Base-by-base conservation (phyloP, 2,113 vertebrate genomes). In the Tachycineta bicolor region DNA sequence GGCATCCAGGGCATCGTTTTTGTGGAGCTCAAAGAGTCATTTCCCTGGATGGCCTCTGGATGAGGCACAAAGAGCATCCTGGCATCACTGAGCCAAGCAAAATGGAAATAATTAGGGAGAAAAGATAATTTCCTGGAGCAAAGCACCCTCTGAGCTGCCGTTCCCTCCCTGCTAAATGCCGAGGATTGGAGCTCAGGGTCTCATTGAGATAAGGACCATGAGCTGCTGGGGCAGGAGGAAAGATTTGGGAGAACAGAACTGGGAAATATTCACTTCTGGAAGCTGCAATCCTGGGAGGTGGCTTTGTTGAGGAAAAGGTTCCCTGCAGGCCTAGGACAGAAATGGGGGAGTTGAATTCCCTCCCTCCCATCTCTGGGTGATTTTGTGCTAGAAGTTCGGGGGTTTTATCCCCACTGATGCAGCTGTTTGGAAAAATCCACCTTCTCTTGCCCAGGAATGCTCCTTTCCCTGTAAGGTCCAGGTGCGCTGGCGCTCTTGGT, bases 61-160 rank as follows among this genome's bases (percentile, higher is more conserved):
- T 79, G 85, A 92, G 82, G 67, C 76, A 34, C 75, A 60, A 76
- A 80, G 74, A 87, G 60, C 82, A 62, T 77, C 81, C 69, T 16
- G 0, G 52, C 39, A 18, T 41, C 88, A 43, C 43, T n/a, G 82
- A 85, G 73, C 68, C 87, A 44, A 92, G 58, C 76, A 68, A 71
- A 91, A 94, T 89, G 83, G 91, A 81, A 95, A 94, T 63, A 91
- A 95, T 94, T 77, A 91, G 75, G 86, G 44, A 77, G 58, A 86
- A 87, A 79, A 65, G 64, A 83, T 55, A 9, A 96, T 77, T 94
- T 94, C 71, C 87, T 3, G 8, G 37, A 94, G 94, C 64, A 68
- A 92, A 95, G 68, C 60, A 89, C 37, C 80, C 89, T 86, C 93
- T 0, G 0, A 94, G 80, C 76, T 53, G 91, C 55, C 37, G 1